phyloP scores from a whole-genome alignment of 2,113 vertebrate genomes.

The Chaetodon auriga region DNA sequence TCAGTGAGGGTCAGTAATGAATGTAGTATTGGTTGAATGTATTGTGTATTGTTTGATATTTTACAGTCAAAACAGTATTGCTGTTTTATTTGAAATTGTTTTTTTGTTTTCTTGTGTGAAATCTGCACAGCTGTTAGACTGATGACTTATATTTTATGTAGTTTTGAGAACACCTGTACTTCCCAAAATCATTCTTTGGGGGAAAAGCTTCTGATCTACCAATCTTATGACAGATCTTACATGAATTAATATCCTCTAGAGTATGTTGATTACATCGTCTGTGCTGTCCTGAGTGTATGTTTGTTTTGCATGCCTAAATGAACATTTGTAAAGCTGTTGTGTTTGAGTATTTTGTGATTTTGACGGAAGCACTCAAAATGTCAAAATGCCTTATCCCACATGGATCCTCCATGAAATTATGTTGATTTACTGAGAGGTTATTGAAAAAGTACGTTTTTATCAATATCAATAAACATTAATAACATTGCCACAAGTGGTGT shows the following conservation, averaged over 20 bases:
- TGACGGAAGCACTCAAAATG: background rate
- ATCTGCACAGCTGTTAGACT: background rate
- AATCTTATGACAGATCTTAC: slow-evolving; percentile 9
- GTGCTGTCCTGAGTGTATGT: slow-evolving; percentile 1
- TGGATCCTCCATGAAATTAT: background rate
- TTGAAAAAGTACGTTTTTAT: slow-evolving; percentile 4
- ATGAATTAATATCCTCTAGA: background rate
- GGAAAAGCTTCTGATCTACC: slow-evolving; percentile 14
- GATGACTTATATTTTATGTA: background rate
- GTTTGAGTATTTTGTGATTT: slow-evolving; percentile 11
- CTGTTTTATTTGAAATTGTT: background rate
- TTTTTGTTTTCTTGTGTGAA: background rate
- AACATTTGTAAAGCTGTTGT: slow-evolving; percentile 18
- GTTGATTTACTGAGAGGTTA: slow-evolving; percentile 9
- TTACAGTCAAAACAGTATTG: slow-evolving; percentile 21
- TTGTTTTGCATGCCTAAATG: slow-evolving; percentile 43
- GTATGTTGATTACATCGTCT: slow-evolving; percentile 20
- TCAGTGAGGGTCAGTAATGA: slow-evolving; percentile 33
- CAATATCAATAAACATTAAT: slow-evolving; percentile 6
- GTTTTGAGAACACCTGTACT: background rate
- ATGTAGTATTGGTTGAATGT: slow-evolving; percentile 61
- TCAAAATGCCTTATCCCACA: slow-evolving; percentile 23
- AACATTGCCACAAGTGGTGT: background rate
- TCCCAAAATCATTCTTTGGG: background rate
- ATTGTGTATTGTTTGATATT: slow-evolving; percentile 27